These are phyloP conservation scores for Sarcophaga caerulescens DNA, from an alignment of 2,888 invertebrate species.

Conservation along the genomic window DNA sequence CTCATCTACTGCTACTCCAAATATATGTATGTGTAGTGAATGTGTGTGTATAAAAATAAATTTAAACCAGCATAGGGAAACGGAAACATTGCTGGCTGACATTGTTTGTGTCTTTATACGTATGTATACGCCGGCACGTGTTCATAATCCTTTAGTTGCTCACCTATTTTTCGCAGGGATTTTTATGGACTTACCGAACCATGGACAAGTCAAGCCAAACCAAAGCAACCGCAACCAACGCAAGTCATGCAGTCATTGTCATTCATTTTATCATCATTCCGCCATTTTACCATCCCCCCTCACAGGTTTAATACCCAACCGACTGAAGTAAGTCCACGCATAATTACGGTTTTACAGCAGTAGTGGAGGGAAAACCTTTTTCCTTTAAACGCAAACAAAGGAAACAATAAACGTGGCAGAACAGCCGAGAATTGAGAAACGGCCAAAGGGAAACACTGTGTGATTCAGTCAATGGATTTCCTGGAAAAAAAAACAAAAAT, in stretches of 20 bases:
- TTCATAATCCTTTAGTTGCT: background rate
- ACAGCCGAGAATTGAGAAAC: background rate
- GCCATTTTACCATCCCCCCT: conserved; percentile 1
- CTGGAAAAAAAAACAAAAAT: background rate
- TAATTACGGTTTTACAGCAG: conserved; percentile 58
- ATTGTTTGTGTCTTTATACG: background rate
- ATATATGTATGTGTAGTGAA: background rate
- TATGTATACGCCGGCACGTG: background rate
- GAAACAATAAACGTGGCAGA: background rate
- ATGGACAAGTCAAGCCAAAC: background rate
- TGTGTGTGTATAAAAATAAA: conserved; percentile 12
- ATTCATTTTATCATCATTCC: background rate
- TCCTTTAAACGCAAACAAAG: background rate
- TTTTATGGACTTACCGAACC: background rate
- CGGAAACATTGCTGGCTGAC: conserved; percentile 28
- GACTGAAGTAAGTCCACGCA: conserved; percentile 54
- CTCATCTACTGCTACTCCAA: background rate
- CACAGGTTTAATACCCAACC: conserved; percentile 23
- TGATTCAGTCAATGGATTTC: background rate
- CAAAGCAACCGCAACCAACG: background rate
- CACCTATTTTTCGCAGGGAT: background rate
- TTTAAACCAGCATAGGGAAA: conserved; percentile 37
- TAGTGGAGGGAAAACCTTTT: too few relatives aligned
- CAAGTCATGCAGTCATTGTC: conserved; percentile 15
- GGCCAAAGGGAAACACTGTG: too few relatives aligned